These are phyloP conservation scores for Clamator glandarius DNA, from an alignment of 2,797 vertebrate genomes.

Conservation along the genomic window DNA sequence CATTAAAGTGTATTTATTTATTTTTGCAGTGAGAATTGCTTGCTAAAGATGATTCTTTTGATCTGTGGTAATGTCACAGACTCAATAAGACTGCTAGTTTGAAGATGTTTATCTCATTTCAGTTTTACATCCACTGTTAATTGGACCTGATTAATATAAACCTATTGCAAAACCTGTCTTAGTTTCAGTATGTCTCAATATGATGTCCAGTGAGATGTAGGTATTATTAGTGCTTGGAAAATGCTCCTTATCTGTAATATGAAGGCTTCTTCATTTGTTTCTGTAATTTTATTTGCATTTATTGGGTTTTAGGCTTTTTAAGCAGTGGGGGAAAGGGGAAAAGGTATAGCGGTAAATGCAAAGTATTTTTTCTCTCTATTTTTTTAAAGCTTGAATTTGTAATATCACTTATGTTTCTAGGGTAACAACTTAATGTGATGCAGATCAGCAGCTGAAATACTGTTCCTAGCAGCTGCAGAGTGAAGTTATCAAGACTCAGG, in stretches of 20 bases:
- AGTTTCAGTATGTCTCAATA: background rate
- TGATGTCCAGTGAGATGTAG: background rate
- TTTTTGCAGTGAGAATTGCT: slow-evolving; percentile 25
- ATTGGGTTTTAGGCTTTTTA: slow-evolving; percentile 10
- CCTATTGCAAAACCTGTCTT: background rate
- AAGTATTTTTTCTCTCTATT: background rate
- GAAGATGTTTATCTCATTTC: slow-evolving; percentile 40
- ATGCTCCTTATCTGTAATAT: background rate
- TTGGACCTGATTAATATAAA: slow-evolving; percentile 42
- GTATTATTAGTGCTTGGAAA: slow-evolving; percentile 4
- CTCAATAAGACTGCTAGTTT: background rate
- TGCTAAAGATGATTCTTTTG: slow-evolving; percentile 38
- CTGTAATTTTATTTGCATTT: slow-evolving; percentile 32
- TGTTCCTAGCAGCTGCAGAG: slow-evolving; percentile 48
- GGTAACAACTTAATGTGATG: slow-evolving; percentile 57
- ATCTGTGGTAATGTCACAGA: slow-evolving; percentile 33
- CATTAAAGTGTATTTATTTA: slow-evolving; percentile 68
- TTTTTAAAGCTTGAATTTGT: slow-evolving; percentile 13
- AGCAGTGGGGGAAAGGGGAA: background rate
- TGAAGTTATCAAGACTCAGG: slow-evolving; percentile 35
- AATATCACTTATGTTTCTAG: slow-evolving; percentile 40
- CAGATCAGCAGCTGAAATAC: slow-evolving; percentile 53
- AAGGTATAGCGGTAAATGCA: background rate
- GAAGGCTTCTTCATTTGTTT: background rate
- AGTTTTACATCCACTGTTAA: slow-evolving; percentile 3